These are phyloP conservation scores for Podiceps cristatus DNA, from an alignment of 2,113 vertebrate genomes.

Conservation along the genomic window DNA sequence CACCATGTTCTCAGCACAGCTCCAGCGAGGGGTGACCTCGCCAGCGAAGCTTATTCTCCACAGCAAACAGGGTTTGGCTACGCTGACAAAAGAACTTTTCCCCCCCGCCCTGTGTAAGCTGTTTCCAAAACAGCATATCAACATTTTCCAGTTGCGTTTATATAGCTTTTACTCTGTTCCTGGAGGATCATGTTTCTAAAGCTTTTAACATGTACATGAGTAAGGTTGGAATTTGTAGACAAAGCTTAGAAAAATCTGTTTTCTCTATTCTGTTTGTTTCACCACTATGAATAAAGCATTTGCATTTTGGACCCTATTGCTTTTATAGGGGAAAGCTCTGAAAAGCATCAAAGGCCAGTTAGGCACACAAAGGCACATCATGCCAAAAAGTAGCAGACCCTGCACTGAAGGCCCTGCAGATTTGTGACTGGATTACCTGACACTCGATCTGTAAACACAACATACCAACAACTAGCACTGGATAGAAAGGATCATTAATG, in stretches of 20 bases:
- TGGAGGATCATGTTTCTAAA: background rate
- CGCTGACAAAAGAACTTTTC: background rate
- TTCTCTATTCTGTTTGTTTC: background rate
- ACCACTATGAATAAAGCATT: background rate
- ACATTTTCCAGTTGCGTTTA: background rate
- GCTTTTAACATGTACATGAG: background rate
- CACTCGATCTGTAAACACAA: background rate
- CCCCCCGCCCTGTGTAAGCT: background rate
- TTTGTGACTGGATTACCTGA: background rate
- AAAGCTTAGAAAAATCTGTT: background rate
- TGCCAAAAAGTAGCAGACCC: background rate
- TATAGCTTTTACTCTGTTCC: background rate
- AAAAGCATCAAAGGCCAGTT: background rate
- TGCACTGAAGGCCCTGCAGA: background rate
- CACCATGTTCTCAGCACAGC: background rate
- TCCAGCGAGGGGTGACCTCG: rapidly evolving
- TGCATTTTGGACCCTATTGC: background rate
- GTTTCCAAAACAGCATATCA: background rate
- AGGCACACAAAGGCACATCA: rapidly evolving
- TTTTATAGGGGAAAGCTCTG: background rate
- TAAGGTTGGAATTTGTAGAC: background rate
- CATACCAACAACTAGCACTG: background rate
- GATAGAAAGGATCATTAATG: background rate
- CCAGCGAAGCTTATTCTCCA: rapidly evolving
- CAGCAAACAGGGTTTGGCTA: background rate